These are phyloP conservation scores for Andrena haemorrhoa DNA, from an alignment of 2,888 invertebrate species.

Conservation along the genomic window DNA sequence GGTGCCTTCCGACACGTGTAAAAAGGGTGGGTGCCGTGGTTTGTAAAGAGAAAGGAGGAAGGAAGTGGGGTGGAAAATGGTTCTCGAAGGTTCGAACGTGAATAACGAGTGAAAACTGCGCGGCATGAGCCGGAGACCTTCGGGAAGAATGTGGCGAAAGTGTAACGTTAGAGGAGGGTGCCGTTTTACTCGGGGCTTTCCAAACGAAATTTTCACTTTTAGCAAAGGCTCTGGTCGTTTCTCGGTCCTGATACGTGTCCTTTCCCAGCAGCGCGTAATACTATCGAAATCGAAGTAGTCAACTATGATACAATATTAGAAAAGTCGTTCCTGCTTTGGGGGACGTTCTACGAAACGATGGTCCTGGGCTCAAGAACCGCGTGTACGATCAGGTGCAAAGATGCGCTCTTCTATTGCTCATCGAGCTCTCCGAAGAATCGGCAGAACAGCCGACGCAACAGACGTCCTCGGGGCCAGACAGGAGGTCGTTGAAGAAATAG, in stretches of 20 bases:
- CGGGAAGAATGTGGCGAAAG: constrained; percentile 65
- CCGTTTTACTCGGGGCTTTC: neutral
- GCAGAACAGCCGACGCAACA: too few relatives aligned
- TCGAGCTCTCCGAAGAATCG: too few relatives aligned
- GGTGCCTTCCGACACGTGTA: constrained; percentile 54
- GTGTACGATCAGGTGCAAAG: too few relatives aligned
- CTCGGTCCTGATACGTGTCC: neutral
- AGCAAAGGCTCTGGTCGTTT: neutral
- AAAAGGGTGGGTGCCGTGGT: constrained; percentile 37
- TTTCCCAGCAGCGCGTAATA: neutral
- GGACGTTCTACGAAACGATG: too few relatives aligned
- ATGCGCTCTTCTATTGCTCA: too few relatives aligned
- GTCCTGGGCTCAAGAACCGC: too few relatives aligned
- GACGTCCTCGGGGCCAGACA: neutral
- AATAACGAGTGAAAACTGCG: constrained; percentile 67
- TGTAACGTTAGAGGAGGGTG: constrained; percentile 45
- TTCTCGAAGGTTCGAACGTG: constrained; percentile 49
- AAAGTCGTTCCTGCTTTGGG: too few relatives aligned
- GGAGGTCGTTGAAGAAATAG: constrained; percentile 9
- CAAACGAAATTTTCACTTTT: constrained; percentile 39
- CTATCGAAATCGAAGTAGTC: neutral
- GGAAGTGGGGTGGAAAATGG: constrained; percentile 56
- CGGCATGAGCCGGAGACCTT: constrained; percentile 40
- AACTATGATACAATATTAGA: too few relatives aligned
- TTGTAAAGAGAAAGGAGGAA: constrained; percentile 21